Percentiles rank a stretch among this genome's conserved stretches.
Evolutionary conservation across 2,113 vertebrate species (phyloP).

Genomic region (Pandion haliaetus): DNA sequence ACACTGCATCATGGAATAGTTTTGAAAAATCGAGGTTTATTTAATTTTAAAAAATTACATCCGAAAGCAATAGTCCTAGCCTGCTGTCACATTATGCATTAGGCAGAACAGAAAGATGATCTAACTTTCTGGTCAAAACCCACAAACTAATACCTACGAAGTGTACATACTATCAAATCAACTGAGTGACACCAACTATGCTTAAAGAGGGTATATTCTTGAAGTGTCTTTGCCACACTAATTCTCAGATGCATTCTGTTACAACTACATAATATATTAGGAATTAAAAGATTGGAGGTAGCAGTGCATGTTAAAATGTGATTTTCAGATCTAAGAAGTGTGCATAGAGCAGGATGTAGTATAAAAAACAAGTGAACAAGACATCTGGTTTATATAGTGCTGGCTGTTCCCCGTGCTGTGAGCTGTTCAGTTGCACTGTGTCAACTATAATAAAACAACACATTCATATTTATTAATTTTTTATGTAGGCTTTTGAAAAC

Average conservation of each 20-base stretch:
- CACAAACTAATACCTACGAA: background rate
- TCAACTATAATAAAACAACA: slow-evolving; percentile 39
- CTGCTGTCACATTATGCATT: background rate
- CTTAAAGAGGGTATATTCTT: background rate
- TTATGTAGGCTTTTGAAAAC: slow-evolving; percentile 12
- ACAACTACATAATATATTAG: background rate
- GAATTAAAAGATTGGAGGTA: background rate
- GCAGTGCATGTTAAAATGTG: background rate
- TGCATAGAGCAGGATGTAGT: background rate
- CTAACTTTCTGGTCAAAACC: background rate
- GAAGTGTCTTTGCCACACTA: background rate
- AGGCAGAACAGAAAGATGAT: background rate
- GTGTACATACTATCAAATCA: background rate
- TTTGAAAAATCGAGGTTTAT: background rate
- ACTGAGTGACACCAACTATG: background rate
- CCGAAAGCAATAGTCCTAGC: background rate
- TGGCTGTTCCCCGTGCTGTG: background rate
- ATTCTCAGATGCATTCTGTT: background rate
- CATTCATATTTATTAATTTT: slow-evolving; percentile 39
- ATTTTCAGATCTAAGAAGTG: background rate
- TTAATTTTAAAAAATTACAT: background rate
- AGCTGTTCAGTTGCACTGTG: background rate
- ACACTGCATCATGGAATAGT: background rate
- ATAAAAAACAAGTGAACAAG: background rate
- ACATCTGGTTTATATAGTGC: slow-evolving; percentile 1